Conservation (phyloP, 2,888 invertebrate species). For the Pseudococcus viburni region DNA sequence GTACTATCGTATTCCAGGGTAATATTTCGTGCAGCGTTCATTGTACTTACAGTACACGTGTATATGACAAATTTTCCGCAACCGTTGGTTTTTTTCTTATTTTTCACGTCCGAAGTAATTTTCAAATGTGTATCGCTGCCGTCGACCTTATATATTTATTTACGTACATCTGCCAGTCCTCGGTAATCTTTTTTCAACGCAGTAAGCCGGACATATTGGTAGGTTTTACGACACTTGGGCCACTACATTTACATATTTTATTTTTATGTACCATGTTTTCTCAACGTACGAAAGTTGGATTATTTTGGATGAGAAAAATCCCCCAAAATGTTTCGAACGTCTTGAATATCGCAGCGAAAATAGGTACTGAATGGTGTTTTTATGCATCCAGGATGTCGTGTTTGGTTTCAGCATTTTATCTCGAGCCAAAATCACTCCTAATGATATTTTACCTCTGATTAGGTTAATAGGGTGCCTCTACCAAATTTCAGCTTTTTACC, state of each 20-base stretch:
- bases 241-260: not conserved
- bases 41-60: not conserved
- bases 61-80: slow-evolving; percentile 7
- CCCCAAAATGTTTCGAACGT: not conserved
- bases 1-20: too few relatives aligned
- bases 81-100: not conserved
- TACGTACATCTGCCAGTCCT: not conserved
- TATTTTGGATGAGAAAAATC: not conserved
- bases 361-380: not conserved
- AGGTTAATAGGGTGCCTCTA: too few relatives aligned
- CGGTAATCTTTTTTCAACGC: not conserved
- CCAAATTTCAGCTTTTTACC: too few relatives aligned
- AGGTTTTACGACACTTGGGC: not conserved
- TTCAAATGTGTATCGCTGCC: not conserved
- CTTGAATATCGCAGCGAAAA: not conserved
- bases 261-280: not conserved
- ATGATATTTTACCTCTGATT: too few relatives aligned
- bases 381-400: not conserved
- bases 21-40: too few relatives aligned
- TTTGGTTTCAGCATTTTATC: not conserved
- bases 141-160: not conserved
- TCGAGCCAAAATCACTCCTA: not conserved
- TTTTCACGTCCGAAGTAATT: not conserved
- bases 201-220: not conserved
- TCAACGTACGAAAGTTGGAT: too few relatives aligned